These are phyloP conservation scores for Tipula helvola DNA, from an alignment of 2,888 invertebrate species.

Conservation along the genomic window DNA sequence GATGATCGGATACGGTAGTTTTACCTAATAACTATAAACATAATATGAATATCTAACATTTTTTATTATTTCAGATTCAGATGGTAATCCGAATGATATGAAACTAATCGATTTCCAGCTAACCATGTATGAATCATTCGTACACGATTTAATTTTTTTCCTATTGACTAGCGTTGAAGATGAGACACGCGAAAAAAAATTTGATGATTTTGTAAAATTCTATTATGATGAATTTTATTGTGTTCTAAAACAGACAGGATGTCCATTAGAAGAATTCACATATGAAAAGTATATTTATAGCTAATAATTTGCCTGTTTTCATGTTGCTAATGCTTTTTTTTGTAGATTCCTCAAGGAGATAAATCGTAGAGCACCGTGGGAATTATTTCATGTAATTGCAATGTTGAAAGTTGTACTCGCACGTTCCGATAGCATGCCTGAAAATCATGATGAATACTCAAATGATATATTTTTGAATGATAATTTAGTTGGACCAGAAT, in stretches of 20 bases:
- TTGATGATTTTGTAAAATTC: constrained; percentile 38
- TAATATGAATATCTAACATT: not conserved
- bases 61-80: constrained; percentile 19
- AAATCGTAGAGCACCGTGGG: constrained; percentile 31
- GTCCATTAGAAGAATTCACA: constrained; percentile 31
- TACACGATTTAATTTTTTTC: constrained; percentile 43
- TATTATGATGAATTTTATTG: constrained; percentile 40
- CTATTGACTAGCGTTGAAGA: constrained; percentile 40
- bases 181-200: constrained; percentile 33
- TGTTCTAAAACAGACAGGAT: constrained; percentile 32
- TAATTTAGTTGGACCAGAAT: constrained; percentile 29
- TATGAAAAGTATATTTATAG: constrained; percentile 30
- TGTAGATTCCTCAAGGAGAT: constrained; percentile 33
- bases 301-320: not conserved
- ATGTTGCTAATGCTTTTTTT: not conserved
- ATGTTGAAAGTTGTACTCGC: constrained; percentile 40
- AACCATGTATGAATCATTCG: constrained; percentile 38
- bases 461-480: constrained; percentile 30
- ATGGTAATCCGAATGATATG: constrained; percentile 34
- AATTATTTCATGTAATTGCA: constrained; percentile 37
- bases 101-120: constrained; percentile 49
- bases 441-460: constrained; percentile 34
- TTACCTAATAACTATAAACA: not conserved
- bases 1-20: constrained; percentile 38
- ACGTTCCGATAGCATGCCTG: constrained; percentile 35